Evolutionary conservation across 2,113 vertebrate species (phyloP), one percentile per base, ranked within the genome.

Genomic region (Tinamus guttatus): DNA sequence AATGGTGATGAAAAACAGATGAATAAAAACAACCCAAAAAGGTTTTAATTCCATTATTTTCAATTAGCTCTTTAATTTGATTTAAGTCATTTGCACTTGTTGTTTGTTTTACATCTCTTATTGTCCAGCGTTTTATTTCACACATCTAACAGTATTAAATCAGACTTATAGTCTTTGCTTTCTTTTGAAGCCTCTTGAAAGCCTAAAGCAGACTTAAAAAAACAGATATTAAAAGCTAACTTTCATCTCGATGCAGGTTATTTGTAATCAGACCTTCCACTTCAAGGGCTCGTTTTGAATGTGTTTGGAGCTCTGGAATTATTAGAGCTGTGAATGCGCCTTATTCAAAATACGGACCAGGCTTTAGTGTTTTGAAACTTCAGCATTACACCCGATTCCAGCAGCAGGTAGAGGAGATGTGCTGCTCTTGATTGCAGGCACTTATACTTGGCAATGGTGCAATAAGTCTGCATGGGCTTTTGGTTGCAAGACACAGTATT

Each of bases 21-120:
- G 97, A 97, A 97, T 96, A 87, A 95, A 83, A 95, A 86, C 78
- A 91, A 93, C 47, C 34, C 94, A 89, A 90, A 97, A 95, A 89
- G 90, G 62, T 91, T 97, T 97, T 95, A 95, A 98, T 97, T 96
- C 94, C 96, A 96, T 96, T 97, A 87, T 94, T 94, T 95, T 90
- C 93, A 95, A 96, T 95, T 94, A 96, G 95, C 86, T 88, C 90
- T 97, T 96, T 96, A 95, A 94, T 93, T 93, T 93, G 74, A 92
- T 95, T 92, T 88, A 77, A 96, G 88, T 92, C 62, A 90, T 90
- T 97, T 90, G 79, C 93, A 92, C 92, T 95, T 96, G 94, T 96
- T 95, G 94, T 91, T 94, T 85, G 78, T 87, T 95, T 97, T 90
- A 78, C 89, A 91, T 89, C 88, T 84, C 94, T 96, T 95, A 96